A percentile compares a stretch with the other conserved stretches of the same genome.
Evolutionary conservation across 1,140 invertebrate species (phyloP).

Genomic region (Heliconius hewitsoni): DNA sequence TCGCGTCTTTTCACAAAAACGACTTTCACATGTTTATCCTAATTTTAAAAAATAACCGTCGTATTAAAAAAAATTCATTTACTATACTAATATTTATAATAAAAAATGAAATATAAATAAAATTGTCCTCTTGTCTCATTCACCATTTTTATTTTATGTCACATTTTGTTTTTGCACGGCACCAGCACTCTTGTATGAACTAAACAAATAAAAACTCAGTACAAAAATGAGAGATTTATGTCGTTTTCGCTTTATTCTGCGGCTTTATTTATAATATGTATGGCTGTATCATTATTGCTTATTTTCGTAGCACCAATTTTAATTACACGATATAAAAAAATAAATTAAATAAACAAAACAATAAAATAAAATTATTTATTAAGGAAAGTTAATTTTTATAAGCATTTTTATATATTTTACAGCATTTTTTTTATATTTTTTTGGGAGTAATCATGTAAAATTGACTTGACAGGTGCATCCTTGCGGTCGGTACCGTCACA

Average conservation of each 20-base stretch:
- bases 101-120: background rate
- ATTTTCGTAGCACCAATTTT: conserved; percentile 17
- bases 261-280: conserved; percentile 18
- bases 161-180: conserved; percentile 12
- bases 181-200: background rate
- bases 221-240: background rate
- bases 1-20: background rate
- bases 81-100: background rate
- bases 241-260: conserved; percentile 16
- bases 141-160: background rate
- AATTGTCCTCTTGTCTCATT: background rate
- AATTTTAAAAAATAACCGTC: background rate
- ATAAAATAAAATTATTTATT: conserved; percentile 18
- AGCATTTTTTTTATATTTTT: background rate
- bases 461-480: conserved; percentile 91
- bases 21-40: background rate
- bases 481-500: conserved; percentile 97
- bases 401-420: background rate
- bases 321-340: conserved; percentile 19
- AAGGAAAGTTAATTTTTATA: background rate
- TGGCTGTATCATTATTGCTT: conserved; percentile 27
- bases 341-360: conserved; percentile 19
- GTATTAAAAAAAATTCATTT: background rate
- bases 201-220: conserved; percentile 10
- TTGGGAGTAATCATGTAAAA: conserved; percentile 28